Base-by-base conservation (phyloP, 2,113 vertebrate genomes). In the Megaceryle torquata region DNA sequence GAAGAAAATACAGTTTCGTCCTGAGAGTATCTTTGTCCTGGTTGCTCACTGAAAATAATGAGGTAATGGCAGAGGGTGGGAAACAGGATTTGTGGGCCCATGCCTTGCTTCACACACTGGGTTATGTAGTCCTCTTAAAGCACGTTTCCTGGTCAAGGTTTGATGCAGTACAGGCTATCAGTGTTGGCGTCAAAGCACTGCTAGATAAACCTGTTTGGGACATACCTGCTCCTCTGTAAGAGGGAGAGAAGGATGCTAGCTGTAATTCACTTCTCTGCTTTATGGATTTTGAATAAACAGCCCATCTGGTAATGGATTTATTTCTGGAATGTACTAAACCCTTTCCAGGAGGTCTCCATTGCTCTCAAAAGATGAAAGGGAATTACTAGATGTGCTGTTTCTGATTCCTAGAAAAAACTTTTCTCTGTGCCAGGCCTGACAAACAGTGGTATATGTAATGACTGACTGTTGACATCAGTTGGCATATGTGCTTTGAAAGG, bases 121-220 rank as follows among this genome's bases (percentile, higher is more conserved):
- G 13, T 74, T 88, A 75, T 1, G 2, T 70, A 50, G 22, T 37
- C 1, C 1, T 54, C 37, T 35, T 33, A n/a, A 48, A 76, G 17
- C 7, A 1, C 8, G 0, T 79, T 57, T 88, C n/a, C 28, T 75
- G 16, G 6, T 10, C 0, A 3, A 63, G 46, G 37, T 43, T 65
- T 82, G 85, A 10, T 1, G 5, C 10, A 31, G 25, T 46, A 19
- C 6, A n/a, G 15, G 24, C 11, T 53, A 1, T 43, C 7, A 2
- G 16, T 72, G 35, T 25, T 91, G 64, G 15, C 1, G 2, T 71
- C 43, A 46, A 9, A 82, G 15, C 13, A 20, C n/a, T 0, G 0
- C 35, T 35, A 29, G 86, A 26, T 84, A 71, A 88, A 70, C 68
- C n/a, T 86, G 33, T 8, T 86, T 50, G n/a, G 68, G 54, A 50